These are phyloP conservation scores for Corapipo altera DNA, from an alignment of 2,113 vertebrate species.

Conservation along the genomic window DNA sequence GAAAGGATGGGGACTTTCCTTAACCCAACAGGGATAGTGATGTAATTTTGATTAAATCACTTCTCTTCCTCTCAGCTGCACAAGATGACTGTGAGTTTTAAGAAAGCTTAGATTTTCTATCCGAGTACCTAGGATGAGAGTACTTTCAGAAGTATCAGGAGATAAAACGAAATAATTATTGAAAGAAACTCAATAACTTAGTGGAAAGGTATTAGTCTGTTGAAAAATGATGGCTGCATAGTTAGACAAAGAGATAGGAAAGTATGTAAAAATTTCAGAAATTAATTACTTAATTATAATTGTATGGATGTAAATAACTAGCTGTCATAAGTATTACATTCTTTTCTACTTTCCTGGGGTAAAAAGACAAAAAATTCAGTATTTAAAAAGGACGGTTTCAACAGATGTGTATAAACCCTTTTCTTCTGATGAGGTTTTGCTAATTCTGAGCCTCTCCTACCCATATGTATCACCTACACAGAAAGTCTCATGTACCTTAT, in stretches of 20 bases:
- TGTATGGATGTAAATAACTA: not conserved
- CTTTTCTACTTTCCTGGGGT: not conserved
- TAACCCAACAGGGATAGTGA: accelerated
- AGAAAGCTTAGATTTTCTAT: not conserved
- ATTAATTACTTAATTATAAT: not conserved
- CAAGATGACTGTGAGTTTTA: not conserved
- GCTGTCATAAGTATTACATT: not conserved
- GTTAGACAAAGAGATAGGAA: not conserved
- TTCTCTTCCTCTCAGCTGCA: not conserved
- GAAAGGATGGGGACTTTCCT: not conserved
- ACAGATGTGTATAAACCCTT: not conserved
- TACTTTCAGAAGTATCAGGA: not conserved
- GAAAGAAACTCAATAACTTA: not conserved
- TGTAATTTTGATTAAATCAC: not conserved
- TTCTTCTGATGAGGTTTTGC: not conserved
- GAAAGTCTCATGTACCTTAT: not conserved
- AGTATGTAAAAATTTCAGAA: not conserved
- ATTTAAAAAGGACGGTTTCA: not conserved
- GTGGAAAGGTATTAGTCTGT: not conserved
- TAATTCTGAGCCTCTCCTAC: not conserved
- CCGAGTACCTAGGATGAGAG: not conserved
- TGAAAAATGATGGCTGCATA: not conserved
- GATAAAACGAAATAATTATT: not conserved
- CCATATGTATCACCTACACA: not conserved
- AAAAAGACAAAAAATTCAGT: not conserved